Percentiles rank a stretch among this genome's conserved stretches.
Conservation (phyloP, 2,888 invertebrate species). For the Macrosiphum euphorbiae region DNA sequence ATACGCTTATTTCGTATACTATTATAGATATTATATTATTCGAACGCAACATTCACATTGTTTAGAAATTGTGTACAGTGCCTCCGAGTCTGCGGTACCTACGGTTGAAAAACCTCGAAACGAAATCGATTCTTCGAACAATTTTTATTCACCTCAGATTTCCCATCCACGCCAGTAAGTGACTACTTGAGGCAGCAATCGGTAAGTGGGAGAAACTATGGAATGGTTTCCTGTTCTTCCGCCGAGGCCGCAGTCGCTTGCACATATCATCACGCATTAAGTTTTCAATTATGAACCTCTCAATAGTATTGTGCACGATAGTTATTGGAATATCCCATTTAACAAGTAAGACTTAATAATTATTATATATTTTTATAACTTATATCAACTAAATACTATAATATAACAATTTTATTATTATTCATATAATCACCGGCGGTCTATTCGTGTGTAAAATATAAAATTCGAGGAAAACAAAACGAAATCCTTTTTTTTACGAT, state of each 20-base stretch:
- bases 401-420: background rate
- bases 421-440: background rate
- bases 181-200: background rate
- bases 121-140: slow-evolving; percentile 46
- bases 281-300: slow-evolving; percentile 62
- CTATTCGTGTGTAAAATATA: background rate
- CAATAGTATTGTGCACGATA: slow-evolving; percentile 46
- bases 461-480: background rate
- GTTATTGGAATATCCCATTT: slow-evolving; percentile 50
- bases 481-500: background rate
- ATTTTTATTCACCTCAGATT: slow-evolving; percentile 38
- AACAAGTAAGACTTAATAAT: slow-evolving; percentile 47
- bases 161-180: background rate
- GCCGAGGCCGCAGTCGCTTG: slow-evolving; percentile 59
- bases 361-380: background rate
- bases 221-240: slow-evolving; percentile 59
- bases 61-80: slow-evolving; percentile 29
- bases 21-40: background rate
- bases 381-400: background rate
- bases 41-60: background rate
- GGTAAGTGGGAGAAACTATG: slow-evolving; percentile 52
- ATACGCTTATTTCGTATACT: background rate
- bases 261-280: slow-evolving; percentile 59
- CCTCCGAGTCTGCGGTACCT: slow-evolving; percentile 25
- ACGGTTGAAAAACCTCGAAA: slow-evolving; percentile 40